Percentiles rank a stretch among this genome's conserved stretches.
phyloP scores from a whole-genome alignment of 1,140 invertebrate genomes.

The Whitmania pigra region DNA sequence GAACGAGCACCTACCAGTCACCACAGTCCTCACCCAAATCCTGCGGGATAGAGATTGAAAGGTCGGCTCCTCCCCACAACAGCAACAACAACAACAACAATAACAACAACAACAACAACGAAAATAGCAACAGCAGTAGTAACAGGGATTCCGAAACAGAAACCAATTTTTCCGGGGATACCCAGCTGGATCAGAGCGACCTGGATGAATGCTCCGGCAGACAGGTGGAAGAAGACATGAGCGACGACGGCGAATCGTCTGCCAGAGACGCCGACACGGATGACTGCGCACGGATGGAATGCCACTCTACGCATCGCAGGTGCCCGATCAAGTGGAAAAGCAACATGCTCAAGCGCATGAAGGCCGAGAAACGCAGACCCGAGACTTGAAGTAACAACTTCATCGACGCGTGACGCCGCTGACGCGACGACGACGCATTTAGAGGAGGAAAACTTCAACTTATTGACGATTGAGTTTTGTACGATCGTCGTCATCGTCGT shows the following conservation, averaged over 20 bases:
- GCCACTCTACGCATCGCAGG: no score
- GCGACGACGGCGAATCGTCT: not conserved
- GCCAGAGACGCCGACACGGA: not conserved
- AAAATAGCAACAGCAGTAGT: not conserved
- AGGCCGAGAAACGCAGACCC: not conserved
- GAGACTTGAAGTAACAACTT: not conserved
- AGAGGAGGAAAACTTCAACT: no score
- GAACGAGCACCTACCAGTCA: not conserved
- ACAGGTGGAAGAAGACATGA: no score
- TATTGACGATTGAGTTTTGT: not conserved
- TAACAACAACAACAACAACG: not conserved
- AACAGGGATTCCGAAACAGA: not conserved
- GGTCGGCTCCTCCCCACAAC: not conserved
- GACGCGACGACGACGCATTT: no score
- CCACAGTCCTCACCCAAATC: not conserved
- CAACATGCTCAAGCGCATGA: constrained; percentile 2
- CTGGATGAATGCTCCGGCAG: no score
- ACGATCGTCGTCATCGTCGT: constrained; percentile 1
- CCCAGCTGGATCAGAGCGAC: no score
- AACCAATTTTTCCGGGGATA: no score
- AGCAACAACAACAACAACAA: no score
- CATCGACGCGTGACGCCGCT: no score
- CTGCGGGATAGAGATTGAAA: not conserved
- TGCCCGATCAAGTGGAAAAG: not conserved
- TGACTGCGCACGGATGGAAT: not conserved